Evolutionary conservation across 2,797 vertebrate genomes (phyloP), one percentile per base, ranked within the genome.

Genomic region (Molossus alvarezi): DNA sequence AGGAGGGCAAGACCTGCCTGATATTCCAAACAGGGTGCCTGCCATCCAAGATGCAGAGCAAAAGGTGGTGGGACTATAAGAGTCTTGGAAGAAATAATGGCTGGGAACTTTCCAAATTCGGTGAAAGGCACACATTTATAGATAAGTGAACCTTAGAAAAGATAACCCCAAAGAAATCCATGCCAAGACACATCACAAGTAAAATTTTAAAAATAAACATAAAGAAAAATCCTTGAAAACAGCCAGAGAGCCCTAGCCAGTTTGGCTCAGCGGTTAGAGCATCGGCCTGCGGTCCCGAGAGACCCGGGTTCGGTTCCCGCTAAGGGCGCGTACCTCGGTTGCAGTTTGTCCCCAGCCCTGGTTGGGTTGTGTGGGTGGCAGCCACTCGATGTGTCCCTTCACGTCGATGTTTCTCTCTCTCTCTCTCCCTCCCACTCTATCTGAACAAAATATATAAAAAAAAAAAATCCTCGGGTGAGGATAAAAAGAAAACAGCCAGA

Each of bases 11-110:
- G 20, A 37, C 3, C 62, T 55, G 13, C 23, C 25, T 79, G 29
- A 9, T 64, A 79, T 58, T 41, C 65, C 48, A 51, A 45, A 79
- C 33, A 58, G 41, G 20, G 33, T 37, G 20, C 41, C 33, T 51
- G 18, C 9, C 41, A 37, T 48, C 25, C 9, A 48, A 89, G 53
- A 57, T 7, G 18, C 20, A 53, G 75, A 82, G 33, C 15, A 85
- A 87, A 58, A 82, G 51, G 45, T 15, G 12, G 37, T 45, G 14
- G 21, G 18, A 3, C 60, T 55, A 17, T 45, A 85, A 67, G 17
- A 45, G 5, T 90, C 37, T 77, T 82, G 87, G 33, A 64, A 29
- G 48, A 95, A 94, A 92, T 69, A 80, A 76, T 60, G 77, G 15
- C 33, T 62, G 67, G 60, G 92, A 65, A 57, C 11, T 62, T 90